Evolutionary conservation across 2,888 invertebrate species (phyloP), one percentile per base, ranked within the genome.

Genomic region (Acronicta aceris): DNA sequence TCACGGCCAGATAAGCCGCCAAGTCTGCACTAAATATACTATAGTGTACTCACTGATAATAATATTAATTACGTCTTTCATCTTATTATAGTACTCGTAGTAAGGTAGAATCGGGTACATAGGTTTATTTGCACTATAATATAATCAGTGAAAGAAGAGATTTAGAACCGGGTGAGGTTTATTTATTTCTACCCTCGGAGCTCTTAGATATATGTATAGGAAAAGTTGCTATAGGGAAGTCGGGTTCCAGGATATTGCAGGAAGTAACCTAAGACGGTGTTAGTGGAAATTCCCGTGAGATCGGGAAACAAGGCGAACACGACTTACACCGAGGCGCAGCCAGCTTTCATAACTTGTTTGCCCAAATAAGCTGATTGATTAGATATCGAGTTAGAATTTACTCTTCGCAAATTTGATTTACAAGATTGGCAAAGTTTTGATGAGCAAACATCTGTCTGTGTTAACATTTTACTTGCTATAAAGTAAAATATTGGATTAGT

Each of bases 321-420:
- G 5, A 13, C 4, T 7, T 0, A n/a, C 38, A n/a, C 7, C 7
- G 6, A 2, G n/a, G n/a, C 1, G 6, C 38, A 38, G 7, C 38
- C 7, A n/a, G 38, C 5, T 38, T n/a, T n/a, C 38, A 13, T n/a
- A 38, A 38, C 6, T 38, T 33, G 33, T 49, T 56, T 54, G 51
- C 41, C 16, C 9, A 55, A 55, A 25, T 56, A 56, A 51, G 54
- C 30, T 68, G 59, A 71, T 71, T 68, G 66, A 71, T 68, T 55
- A 52, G 16, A 51, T 55, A 49, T 21, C 38, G 48, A 59, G 45
- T 59, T 65, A 38, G n/a, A 59, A 55, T 58, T 54, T 48, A 21
- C 43, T 27, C 16, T 41, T 42, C 54, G 42, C 45, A 52, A 71
- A 59, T 65, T 52, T 10, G 27, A 56, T 64, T 71, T 33, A 16